phyloP scores from a whole-genome alignment of 2,797 vertebrate species.

The Cirrhinus mrigala region DNA sequence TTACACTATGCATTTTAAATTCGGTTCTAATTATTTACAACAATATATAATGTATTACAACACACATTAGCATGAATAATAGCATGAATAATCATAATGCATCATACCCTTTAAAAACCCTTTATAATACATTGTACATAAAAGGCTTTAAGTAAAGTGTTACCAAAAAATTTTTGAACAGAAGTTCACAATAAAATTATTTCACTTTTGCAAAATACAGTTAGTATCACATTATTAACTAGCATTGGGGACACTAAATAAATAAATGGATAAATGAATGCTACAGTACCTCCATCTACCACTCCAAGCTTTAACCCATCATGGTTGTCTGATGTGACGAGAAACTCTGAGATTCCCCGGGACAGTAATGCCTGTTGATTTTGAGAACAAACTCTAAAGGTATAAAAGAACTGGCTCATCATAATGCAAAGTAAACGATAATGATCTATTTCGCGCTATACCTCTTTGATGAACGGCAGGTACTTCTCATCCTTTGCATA shows the following conservation, averaged over 20 bases:
- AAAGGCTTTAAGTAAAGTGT: too few relatives aligned
- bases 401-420: neutral
- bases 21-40: too few relatives aligned
- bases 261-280: neutral
- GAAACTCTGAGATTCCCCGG: conserved; percentile 86
- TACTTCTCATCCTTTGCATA: conserved; percentile 87
- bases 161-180: neutral
- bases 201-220: neutral
- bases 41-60: too few relatives aligned
- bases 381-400: neutral
- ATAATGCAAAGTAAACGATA: neutral
- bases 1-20: too few relatives aligned
- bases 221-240: neutral
- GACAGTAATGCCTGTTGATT: conserved; percentile 80
- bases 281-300: conserved; percentile 83
- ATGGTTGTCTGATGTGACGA: conserved; percentile 88
- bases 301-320: conserved; percentile 79
- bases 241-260: neutral
- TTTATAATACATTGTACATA: too few relatives aligned
- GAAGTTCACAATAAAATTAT: neutral
- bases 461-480: conserved; percentile 86
- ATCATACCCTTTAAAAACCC: too few relatives aligned
- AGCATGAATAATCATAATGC: too few relatives aligned
- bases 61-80: too few relatives aligned
- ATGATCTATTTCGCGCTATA: conserved; percentile 62